Percentiles rank a stretch among this genome's conserved stretches.
These are phyloP conservation scores for Drosophila sproati DNA, from an alignment of 1,140 invertebrate species.

Conservation along the genomic window DNA sequence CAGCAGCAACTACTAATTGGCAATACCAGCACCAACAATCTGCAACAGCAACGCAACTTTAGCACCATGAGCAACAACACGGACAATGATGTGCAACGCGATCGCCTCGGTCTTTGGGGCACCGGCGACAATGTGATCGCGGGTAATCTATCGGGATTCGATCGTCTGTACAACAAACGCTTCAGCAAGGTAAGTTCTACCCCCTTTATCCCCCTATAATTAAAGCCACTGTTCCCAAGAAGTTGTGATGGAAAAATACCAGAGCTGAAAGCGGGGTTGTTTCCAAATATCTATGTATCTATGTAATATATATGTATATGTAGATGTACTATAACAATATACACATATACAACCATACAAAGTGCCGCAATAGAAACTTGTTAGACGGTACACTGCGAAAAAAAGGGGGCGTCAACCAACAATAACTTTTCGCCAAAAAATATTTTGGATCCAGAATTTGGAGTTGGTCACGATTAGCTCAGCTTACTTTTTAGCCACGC, in stretches of 20 bases:
- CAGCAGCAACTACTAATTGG: slow-evolving; percentile 33
- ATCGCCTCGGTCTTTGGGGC: slow-evolving; percentile 73
- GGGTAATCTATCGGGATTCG: slow-evolving; percentile 67
- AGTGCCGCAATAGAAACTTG: slow-evolving; percentile 35
- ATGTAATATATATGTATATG: background rate
- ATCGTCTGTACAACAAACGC: slow-evolving; percentile 67
- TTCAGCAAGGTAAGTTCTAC: slow-evolving; percentile 75
- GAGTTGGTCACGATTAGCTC: too few relatives aligned
- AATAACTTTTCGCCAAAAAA: background rate
- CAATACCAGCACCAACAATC: slow-evolving; percentile 23
- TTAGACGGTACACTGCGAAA: slow-evolving; percentile 36
- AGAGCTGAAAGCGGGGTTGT: slow-evolving; percentile 36
- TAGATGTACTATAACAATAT: background rate
- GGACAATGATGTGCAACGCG: slow-evolving; percentile 45
- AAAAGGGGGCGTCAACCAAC: background rate
- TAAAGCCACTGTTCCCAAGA: background rate
- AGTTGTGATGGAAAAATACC: slow-evolving; percentile 66
- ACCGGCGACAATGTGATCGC: slow-evolving; percentile 69
- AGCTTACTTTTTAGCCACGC: too few relatives aligned
- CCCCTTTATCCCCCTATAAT: background rate
- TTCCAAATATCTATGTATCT: slow-evolving; percentile 8
- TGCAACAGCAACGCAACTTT: slow-evolving; percentile 52
- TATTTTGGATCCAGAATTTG: background rate
- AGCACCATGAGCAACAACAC: slow-evolving; percentile 41
- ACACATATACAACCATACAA: slow-evolving; percentile 2